Conservation (phyloP, 2,888 invertebrate species). For the Pyrocoelia pectoralis region DNA sequence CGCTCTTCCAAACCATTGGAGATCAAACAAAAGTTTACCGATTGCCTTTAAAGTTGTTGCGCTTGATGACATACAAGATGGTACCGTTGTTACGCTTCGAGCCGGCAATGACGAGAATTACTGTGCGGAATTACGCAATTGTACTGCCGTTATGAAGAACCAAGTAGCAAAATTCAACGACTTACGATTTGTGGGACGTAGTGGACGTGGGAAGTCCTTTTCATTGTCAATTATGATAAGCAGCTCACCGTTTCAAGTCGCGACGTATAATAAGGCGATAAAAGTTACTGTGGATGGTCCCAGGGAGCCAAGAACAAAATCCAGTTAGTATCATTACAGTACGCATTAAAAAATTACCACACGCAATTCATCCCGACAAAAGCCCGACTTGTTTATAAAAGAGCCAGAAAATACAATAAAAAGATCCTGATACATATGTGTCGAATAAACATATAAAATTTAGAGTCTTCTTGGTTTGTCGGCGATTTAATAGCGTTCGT, state of each 20-base stretch:
- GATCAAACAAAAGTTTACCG: constrained; percentile 96
- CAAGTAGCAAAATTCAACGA: constrained; percentile 99
- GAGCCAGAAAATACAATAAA: constrained; percentile 41
- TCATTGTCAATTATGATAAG: constrained; percentile 93
- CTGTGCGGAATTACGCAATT: constrained; percentile 94
- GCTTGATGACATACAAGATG: constrained; percentile 92
- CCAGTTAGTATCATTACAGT: constrained; percentile 78
- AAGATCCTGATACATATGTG: constrained; percentile 44
- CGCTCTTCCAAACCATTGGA: constrained; percentile 93
- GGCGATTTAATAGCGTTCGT: constrained; percentile 46
- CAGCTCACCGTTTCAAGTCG: constrained; percentile 81
- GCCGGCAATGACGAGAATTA: constrained; percentile 99
- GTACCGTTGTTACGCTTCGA: constrained; percentile 90
- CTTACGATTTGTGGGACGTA: constrained; percentile 95
- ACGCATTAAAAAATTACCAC: constrained; percentile 26
- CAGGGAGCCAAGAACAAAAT: constrained; percentile 94
- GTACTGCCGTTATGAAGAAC: constrained; percentile 94
- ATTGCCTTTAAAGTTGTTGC: constrained; percentile 96
- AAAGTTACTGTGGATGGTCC: constrained; percentile 99
- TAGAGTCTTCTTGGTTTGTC: constrained; percentile 51
- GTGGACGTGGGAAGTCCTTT: constrained; percentile 96
- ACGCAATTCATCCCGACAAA: constrained; percentile 37
- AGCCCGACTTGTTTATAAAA: constrained; percentile 44
- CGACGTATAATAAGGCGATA: constrained; percentile 95
- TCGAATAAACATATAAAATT: constrained; percentile 53